Percentiles rank a stretch among this genome's conserved stretches.
phyloP scores from a whole-genome alignment of 2,797 vertebrate species.

The Phrynocephalus forsythii region DNA sequence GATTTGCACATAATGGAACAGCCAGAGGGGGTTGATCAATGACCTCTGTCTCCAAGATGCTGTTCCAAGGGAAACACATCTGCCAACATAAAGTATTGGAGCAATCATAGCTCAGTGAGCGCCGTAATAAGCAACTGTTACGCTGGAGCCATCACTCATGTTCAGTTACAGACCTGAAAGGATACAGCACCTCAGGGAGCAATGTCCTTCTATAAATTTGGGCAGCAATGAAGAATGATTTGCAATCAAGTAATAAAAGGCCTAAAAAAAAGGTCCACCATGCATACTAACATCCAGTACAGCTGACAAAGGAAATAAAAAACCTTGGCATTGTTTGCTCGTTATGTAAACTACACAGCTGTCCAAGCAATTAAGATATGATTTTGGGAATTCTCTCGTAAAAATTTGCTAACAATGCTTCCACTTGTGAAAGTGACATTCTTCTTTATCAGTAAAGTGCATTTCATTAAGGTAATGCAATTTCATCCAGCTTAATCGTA shows the following conservation, averaged over 20 bases:
- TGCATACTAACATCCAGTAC: constrained; percentile 85
- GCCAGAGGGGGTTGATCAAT: constrained; percentile 88
- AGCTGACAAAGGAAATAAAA: constrained; percentile 86
- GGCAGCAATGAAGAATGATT: constrained; percentile 90
- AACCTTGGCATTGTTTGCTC: constrained; percentile 87
- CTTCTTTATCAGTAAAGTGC: constrained; percentile 84
- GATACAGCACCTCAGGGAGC: constrained; percentile 87
- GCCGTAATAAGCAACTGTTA: constrained; percentile 89
- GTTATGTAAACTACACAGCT: constrained; percentile 88
- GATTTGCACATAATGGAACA: constrained; percentile 90
- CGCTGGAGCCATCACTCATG: constrained; percentile 87
- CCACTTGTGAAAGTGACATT: constrained; percentile 88
- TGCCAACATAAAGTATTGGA: constrained; percentile 90
- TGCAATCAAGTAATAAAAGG: constrained; percentile 89
- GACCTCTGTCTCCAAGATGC: constrained; percentile 87
- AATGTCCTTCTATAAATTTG: constrained; percentile 91
- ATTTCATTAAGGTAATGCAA: constrained; percentile 87
- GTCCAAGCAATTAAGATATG: constrained; percentile 88
- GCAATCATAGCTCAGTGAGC: constrained; percentile 89
- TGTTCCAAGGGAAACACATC: constrained; percentile 89
- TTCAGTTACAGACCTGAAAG: constrained; percentile 89
- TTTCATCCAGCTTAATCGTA: constrained; percentile 84
- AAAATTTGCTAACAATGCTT: constrained; percentile 85
- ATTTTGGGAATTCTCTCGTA: constrained; percentile 87
- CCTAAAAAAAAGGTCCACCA: constrained; percentile 82